Evolutionary conservation across 2,888 invertebrate genomes (phyloP).

Genomic region (Ophion costatus): DNA sequence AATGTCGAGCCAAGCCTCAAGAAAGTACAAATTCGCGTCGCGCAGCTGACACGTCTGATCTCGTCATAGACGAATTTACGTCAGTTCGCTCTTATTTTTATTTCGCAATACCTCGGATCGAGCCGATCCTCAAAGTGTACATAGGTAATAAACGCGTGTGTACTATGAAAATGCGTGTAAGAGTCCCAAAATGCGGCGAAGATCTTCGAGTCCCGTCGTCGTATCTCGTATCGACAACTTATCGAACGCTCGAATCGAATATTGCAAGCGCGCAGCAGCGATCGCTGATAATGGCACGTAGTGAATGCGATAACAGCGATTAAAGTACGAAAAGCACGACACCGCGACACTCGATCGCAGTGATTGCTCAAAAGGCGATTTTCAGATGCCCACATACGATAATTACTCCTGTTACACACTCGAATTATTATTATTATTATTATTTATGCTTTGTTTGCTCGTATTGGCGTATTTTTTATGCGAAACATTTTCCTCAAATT

Average conservation of each 20-base stretch:
- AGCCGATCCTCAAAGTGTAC: slow-evolving; percentile 39
- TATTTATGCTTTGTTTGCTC: not conserved
- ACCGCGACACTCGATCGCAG: slow-evolving; percentile 50
- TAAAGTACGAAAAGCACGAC: slow-evolving; percentile 58
- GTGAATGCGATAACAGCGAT: slow-evolving; percentile 69
- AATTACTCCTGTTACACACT: slow-evolving; percentile 55
- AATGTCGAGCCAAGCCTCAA: slow-evolving; percentile 49
- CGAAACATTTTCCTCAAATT: slow-evolving; percentile 4
- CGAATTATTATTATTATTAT: slow-evolving; percentile 16
- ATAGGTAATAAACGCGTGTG: slow-evolving; percentile 24
- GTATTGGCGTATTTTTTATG: not conserved
- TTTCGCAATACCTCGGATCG: slow-evolving; percentile 39
- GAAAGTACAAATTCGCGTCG: slow-evolving; percentile 51
- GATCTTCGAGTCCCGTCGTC: slow-evolving; percentile 8
- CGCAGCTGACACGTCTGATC: slow-evolving; percentile 5
- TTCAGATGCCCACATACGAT: slow-evolving; percentile 59
- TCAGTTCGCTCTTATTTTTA: not conserved
- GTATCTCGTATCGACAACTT: not conserved
- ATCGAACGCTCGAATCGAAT: slow-evolving; percentile 14
- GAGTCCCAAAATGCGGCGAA: slow-evolving; percentile 42
- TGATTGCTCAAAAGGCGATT: slow-evolving; percentile 64
- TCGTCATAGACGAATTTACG: not conserved
- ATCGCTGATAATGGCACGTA: slow-evolving; percentile 66
- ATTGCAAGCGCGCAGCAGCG: slow-evolving; percentile 7
- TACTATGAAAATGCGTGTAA: slow-evolving; percentile 39